Evolutionary conservation across 2,113 vertebrate genomes (phyloP).

Genomic region (Daboia siamensis): DNA sequence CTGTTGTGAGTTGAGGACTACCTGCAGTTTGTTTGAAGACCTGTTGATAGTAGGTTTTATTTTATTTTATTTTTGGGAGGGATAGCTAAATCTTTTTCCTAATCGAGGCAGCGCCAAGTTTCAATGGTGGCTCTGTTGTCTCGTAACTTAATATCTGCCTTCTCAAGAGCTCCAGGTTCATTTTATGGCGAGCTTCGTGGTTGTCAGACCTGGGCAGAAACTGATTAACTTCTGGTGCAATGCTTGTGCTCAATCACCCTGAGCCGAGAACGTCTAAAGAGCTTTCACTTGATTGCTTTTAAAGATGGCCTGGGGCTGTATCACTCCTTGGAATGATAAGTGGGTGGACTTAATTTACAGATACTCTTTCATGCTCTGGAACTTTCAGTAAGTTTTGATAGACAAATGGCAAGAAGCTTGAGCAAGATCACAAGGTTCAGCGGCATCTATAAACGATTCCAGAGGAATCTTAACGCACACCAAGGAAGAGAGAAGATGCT

Average conservation of each 20-base stretch:
- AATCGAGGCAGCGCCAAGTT: not conserved
- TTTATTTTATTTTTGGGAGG: not conserved
- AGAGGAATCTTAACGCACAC: not conserved
- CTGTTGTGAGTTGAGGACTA: not conserved
- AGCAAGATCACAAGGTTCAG: not conserved
- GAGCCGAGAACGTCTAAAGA: not conserved
- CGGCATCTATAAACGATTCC: not conserved
- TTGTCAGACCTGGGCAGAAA: not conserved
- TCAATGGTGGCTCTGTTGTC: not conserved
- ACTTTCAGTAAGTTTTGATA: not conserved
- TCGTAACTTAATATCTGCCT: not conserved
- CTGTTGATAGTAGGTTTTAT: not conserved
- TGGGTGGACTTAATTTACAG: not conserved
- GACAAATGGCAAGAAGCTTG: not conserved
- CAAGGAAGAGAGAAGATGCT: not conserved
- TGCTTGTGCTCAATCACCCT: fast-evolving
- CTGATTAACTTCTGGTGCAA: not conserved
- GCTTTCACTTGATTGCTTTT: not conserved
- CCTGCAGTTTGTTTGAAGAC: not conserved
- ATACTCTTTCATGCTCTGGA: constrained; percentile 4
- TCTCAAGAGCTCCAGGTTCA: not conserved
- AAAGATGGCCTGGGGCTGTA: not conserved
- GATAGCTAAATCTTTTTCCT: not conserved
- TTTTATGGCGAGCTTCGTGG: not conserved
- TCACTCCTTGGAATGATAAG: not conserved